Evolutionary conservation across 1,140 invertebrate genomes (phyloP).

Genomic region (Sminthurinus signatus): DNA sequence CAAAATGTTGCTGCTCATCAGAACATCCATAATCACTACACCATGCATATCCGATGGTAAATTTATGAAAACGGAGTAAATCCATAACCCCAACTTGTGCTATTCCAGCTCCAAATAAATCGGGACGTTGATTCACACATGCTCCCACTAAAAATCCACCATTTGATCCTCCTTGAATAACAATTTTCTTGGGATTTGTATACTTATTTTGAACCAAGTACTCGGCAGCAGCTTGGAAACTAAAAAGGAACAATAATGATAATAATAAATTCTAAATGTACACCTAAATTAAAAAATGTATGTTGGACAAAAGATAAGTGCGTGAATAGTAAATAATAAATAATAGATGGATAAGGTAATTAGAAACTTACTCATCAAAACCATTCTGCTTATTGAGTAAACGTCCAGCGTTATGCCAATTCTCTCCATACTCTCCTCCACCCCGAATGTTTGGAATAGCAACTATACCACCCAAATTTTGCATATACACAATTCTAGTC

Average conservation of each 20-base stretch:
- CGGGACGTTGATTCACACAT: conserved; percentile 88
- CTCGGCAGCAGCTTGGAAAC: conserved; percentile 85
- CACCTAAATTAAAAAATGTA: too few species aligned
- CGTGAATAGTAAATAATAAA: too few species aligned
- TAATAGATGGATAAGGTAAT: too few species aligned
- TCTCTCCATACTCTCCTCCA: conserved; percentile 78
- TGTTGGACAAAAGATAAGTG: too few species aligned
- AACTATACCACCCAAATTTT: conserved; percentile 79
- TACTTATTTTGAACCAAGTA: conserved; percentile 80
- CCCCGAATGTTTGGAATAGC: conserved; percentile 93
- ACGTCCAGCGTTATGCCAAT: conserved; percentile 91
- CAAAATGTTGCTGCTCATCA: conserved; percentile 79
- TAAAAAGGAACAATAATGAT: too few species aligned
- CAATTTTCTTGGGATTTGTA: conserved; percentile 65
- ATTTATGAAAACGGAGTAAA: conserved; percentile 96
- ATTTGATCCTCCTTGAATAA: conserved; percentile 92
- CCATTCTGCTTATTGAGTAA: conserved; percentile 93
- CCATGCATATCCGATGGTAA: conserved; percentile 97
- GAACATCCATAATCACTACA: conserved; percentile 86
- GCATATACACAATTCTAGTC: conserved; percentile 76
- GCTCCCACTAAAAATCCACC: conserved; percentile 91
- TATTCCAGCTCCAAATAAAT: conserved; percentile 86
- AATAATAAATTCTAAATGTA: too few species aligned
- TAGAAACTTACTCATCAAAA: conserved; percentile 96
- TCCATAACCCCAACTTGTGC: conserved; percentile 95